Base-by-base conservation (phyloP, 1,140 invertebrate species). In the Formica exsecta region DNA sequence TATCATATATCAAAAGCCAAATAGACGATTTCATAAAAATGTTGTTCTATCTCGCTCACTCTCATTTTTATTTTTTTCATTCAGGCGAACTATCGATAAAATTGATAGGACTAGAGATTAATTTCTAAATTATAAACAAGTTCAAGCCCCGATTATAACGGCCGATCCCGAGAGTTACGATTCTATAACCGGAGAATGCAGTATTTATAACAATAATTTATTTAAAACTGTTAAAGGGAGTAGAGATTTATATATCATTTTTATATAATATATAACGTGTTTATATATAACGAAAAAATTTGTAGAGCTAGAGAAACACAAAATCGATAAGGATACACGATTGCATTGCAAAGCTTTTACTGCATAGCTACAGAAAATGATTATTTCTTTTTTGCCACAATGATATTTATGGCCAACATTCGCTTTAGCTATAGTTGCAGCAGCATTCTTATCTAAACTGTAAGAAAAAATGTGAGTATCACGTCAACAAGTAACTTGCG, bases 391-490 rank as follows among this genome's bases (percentile, higher is more conserved):
- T 64, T 22, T 61, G 71, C 54, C 57, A 61, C 29, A 48, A 84
- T 62, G 8, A 70, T 48, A 68, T 70, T 57, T 9, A 68, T 36
- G 44, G 29, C 11, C 32, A 51, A 81, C 48, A 44, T 88, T 73
- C 64, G 54, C 25, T 61, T 79, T 29, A 79, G 16, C 19, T 81
- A 51, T 51, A 59, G 57, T 41, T 74, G 36, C 51, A 68, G 88
- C 59, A 85, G 44, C 54, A 29, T 77, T 54, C 32, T 81, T 86
- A 81, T 71, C 66, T 89, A 76, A 89, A 71, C 64, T 66, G 68
- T 90, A 90, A 75, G 73, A 89, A 90, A 51, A 51, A 89, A 74
- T 22, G 59, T 83, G 66, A 48, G 75, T 87, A 74, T 89, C 65
- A 81, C 62, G 70, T 25, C 11, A 85, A 89, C 48, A 61, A 68